A percentile compares a stretch with the other conserved stretches of the same genome.
Evolutionary conservation across 2,113 vertebrate species (phyloP).

Genomic region (Campylomormyrus tamandua): DNA sequence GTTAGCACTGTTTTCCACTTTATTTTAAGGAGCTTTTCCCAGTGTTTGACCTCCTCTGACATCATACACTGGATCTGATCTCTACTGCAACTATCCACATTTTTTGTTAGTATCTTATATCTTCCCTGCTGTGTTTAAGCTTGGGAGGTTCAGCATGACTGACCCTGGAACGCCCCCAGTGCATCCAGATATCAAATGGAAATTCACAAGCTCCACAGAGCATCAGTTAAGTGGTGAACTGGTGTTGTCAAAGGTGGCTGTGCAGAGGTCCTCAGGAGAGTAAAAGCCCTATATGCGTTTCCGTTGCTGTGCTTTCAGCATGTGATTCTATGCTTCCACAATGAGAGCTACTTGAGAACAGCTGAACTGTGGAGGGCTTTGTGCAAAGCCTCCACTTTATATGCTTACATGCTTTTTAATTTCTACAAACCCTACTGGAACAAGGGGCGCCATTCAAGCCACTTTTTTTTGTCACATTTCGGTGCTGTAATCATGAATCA

Average conservation of each 20-base stretch:
- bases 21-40: not conserved
- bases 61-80: not conserved
- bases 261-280: not conserved
- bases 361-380: not conserved
- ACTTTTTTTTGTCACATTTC: not conserved
- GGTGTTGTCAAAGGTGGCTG: not conserved
- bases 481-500: not conserved
- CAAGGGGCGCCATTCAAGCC: not conserved
- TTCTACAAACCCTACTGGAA: not conserved
- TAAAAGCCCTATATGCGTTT: not conserved
- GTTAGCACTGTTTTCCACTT: not conserved
- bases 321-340: not conserved
- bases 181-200: not conserved
- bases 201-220: not conserved
- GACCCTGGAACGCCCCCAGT: not conserved
- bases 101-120: not conserved
- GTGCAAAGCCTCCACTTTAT: not conserved
- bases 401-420: not conserved
- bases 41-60: not conserved
- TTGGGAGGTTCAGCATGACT: not conserved
- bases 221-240: not conserved
- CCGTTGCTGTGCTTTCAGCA: not conserved
- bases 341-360: not conserved
- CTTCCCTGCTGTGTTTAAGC: not conserved
- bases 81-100: not conserved